Conservation (phyloP, 2,113 vertebrate species). For the Nannospalax galili region DNA sequence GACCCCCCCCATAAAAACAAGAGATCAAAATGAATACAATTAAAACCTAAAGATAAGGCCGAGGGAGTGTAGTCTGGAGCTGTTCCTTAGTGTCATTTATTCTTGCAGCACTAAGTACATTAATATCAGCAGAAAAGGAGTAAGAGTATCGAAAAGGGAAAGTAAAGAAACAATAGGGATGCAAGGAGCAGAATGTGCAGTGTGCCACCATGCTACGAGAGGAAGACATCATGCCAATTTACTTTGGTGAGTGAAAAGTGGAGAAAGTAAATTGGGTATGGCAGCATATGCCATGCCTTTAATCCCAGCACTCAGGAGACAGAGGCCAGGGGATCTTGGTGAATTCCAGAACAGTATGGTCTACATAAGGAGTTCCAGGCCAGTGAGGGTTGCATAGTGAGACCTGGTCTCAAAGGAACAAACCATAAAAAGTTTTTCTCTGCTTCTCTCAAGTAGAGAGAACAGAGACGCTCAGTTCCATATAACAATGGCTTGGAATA, state of each 20-base stretch:
- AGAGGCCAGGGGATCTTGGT: too few relatives aligned
- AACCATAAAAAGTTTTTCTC: too few relatives aligned
- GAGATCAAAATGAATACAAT: neutral
- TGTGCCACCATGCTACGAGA: neutral
- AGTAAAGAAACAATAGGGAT: neutral
- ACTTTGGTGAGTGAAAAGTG: neutral
- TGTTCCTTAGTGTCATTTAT: neutral
- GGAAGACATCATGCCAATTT: neutral
- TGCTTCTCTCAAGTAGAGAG: too few relatives aligned
- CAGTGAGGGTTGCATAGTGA: too few relatives aligned
- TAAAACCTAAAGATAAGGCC: neutral
- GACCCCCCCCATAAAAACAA: neutral
- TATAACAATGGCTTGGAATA: neutral
- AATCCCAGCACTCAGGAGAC: too few relatives aligned
- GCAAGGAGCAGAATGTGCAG: neutral
- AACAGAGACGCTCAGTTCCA: neutral
- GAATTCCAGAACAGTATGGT: too few relatives aligned
- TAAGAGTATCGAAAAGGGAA: neutral
- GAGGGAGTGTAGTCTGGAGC: fast-evolving
- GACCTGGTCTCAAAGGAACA: too few relatives aligned
- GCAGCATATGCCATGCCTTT: too few relatives aligned
- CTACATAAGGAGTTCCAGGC: too few relatives aligned
- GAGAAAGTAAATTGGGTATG: neutral
- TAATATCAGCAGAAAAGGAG: neutral
- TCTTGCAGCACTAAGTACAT: neutral